Conservation (phyloP, 2,113 vertebrate genomes). For the Campylomormyrus tamandua region DNA sequence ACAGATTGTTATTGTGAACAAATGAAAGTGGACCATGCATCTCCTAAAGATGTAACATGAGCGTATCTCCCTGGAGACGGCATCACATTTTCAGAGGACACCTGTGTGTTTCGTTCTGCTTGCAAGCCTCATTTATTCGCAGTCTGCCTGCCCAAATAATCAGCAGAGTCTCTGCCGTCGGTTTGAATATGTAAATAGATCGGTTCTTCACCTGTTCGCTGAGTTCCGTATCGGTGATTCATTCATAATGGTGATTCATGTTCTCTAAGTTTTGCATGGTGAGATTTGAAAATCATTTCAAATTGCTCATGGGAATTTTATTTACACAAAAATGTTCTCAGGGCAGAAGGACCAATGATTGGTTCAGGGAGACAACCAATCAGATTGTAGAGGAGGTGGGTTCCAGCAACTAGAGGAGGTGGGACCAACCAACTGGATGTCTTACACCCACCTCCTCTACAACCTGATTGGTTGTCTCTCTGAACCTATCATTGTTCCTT, state of each 20-base stretch:
- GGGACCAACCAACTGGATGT: no score
- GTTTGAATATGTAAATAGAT: neutral
- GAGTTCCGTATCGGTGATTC: neutral
- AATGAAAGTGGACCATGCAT: neutral
- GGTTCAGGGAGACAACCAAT: no score
- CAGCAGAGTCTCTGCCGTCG: neutral
- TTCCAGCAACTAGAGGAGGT: no score
- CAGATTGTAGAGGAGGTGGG: no score
- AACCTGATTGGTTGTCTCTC: no score
- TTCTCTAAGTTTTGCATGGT: neutral
- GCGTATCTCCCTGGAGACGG: neutral
- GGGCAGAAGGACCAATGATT: no score
- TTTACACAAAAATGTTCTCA: no score
- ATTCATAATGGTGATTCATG: neutral
- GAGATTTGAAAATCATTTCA: neutral
- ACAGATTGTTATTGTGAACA: constrained; percentile 10
- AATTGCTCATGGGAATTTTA: neutral
- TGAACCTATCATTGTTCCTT: no score
- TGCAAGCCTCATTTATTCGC: constrained; percentile 20
- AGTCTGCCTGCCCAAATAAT: constrained; percentile 30
- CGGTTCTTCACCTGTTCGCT: neutral
- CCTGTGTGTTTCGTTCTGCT: constrained; percentile 18
- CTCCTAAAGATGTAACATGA: neutral
- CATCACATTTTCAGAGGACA: neutral
- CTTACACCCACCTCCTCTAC: no score